phyloP scores from a whole-genome alignment of 2,113 vertebrate species.

The Rhodinocichla rosea region DNA sequence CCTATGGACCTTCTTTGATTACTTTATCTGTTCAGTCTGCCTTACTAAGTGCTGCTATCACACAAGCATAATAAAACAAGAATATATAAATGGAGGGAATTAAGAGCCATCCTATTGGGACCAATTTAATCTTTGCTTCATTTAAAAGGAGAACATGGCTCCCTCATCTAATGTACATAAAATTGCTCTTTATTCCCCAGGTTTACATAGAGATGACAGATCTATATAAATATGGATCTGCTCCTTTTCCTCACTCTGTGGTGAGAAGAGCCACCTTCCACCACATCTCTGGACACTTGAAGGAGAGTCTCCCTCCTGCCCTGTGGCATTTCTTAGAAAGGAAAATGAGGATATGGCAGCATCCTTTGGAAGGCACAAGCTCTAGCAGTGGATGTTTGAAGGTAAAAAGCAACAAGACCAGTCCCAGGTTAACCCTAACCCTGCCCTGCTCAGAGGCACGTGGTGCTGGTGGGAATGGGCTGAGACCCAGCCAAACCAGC shows the following conservation, averaged over 20 bases:
- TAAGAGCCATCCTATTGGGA: slow-evolving; percentile 60
- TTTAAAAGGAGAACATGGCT: slow-evolving; percentile 65
- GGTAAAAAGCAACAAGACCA: rapidly evolving
- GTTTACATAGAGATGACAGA: slow-evolving; percentile 54
- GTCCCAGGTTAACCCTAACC: neutral
- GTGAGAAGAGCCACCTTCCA: neutral
- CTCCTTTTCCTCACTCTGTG: neutral
- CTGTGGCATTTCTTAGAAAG: neutral
- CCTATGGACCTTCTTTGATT: slow-evolving; percentile 24
- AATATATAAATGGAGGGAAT: slow-evolving; percentile 50
- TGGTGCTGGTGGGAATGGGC: neutral
- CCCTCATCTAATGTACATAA: slow-evolving; percentile 58
- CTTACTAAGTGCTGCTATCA: neutral
- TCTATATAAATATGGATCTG: slow-evolving; percentile 26
- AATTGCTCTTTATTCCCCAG: slow-evolving; percentile 58
- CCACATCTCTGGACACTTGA: neutral
- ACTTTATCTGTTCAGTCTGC: neutral
- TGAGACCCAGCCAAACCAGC: neutral
- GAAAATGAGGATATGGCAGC: neutral
- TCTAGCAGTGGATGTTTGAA: neutral
- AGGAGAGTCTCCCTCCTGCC: neutral
- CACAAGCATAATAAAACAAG: slow-evolving; percentile 60
- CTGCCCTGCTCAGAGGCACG: neutral
- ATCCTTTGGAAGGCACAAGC: neutral
- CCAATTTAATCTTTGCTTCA: slow-evolving; percentile 65